Evolutionary conservation across 2,888 invertebrate genomes (phyloP), one percentile per base, ranked within the genome.

Genomic region (Bimastos eiseni): DNA sequence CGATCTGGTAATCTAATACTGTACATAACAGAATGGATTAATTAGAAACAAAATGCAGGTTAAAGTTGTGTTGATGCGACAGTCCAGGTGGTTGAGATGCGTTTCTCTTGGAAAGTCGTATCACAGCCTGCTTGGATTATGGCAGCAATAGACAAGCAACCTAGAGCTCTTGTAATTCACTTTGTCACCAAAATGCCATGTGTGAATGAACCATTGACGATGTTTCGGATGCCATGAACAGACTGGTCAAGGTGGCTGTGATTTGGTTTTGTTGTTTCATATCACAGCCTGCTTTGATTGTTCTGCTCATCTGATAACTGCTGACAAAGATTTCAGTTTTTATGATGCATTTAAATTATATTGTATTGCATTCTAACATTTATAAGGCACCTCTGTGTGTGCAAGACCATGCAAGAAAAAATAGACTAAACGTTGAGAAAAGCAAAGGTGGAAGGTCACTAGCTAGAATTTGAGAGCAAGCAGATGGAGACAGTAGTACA

Each of bases 201-300:
- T 36, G 37, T 19, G 24, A 36, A 84, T 34, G 24, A 86, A 34
- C 11, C 34, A 36, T 5, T 36, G 86, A 37, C 34, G 19, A 36
- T 37, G 30, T 11, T 36, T 41, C 1, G 30, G 49, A 89, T 89
- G 89, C 37, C 37, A 41, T 89, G 41, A 89, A 44, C 49, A 49
- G 49, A 89, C 89, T 41, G 89, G 44, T 89, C 49, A 89, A 89
- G 37, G 89, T 89, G 89, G 89, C 44, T 89, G 89, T 41, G 89
- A 89, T 89, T 44, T 89, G 89, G 41, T 89, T 41, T 89, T 21
- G 33, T 44, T 37, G 38, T 36, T 41, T 89, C 89, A 89, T 89
- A 89, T 89, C 89, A 89, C 89, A 89, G 89, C 89, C 89, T 89
- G 89, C 89, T 89, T 89, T 89, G 89, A 89, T 49, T 89, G 33